phyloP scores from a whole-genome alignment of 2,797 vertebrate genomes.

The Psittacula echo region DNA sequence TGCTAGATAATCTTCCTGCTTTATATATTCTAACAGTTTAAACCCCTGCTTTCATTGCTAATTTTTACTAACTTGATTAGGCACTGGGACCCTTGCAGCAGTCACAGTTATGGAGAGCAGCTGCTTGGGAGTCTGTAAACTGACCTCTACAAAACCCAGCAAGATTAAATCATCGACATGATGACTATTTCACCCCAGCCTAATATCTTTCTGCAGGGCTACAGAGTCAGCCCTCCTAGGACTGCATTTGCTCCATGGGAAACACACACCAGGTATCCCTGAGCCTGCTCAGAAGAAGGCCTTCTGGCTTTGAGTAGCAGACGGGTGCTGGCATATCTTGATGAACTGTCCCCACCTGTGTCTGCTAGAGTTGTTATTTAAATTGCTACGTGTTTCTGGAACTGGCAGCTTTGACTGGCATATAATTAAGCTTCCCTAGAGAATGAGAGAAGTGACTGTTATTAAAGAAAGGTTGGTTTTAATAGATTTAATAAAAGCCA shows the following conservation, averaged over 20 bases:
- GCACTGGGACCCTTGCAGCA: rapidly evolving
- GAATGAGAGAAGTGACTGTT: not conserved
- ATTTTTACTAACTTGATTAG: constrained; percentile 36
- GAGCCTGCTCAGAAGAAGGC: not conserved
- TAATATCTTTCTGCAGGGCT: not conserved
- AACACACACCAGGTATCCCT: rapidly evolving
- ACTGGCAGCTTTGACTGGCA: constrained; percentile 21
- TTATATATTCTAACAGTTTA: not conserved
- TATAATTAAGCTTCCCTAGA: constrained; percentile 35
- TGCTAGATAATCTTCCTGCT: not conserved
- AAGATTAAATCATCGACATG: not conserved
- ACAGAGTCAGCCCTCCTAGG: not conserved
- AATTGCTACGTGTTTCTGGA: constrained; percentile 19
- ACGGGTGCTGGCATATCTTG: not conserved
- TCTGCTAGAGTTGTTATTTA: not conserved
- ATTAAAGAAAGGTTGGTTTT: constrained; percentile 35
- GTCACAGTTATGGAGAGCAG: constrained; percentile 32
- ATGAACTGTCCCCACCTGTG: constrained; percentile 11
- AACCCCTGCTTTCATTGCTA: not conserved
- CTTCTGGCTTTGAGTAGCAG: not conserved
- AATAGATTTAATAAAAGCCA: constrained; percentile 56
- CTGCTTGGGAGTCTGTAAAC: constrained; percentile 4
- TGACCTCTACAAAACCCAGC: not conserved
- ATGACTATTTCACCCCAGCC: not conserved
- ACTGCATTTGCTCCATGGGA: rapidly evolving